phyloP scores from a whole-genome alignment of 2,113 vertebrate species.

The Hippopotamus amphibius region DNA sequence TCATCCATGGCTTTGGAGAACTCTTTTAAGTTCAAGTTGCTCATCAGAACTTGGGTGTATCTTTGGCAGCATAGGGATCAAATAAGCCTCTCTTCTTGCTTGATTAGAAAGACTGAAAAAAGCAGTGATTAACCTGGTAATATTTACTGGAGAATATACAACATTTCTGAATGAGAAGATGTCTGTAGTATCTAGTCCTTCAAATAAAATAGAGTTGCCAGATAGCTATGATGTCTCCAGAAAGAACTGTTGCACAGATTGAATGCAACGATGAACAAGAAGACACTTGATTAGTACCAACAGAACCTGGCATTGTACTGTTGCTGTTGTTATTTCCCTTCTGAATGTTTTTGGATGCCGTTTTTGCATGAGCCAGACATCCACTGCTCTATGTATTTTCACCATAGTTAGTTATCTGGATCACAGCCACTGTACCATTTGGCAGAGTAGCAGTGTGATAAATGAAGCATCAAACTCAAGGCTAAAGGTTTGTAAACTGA shows the following conservation, averaged over 20 bases:
- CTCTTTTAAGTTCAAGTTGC: background rate
- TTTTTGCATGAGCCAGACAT: background rate
- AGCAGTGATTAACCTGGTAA: background rate
- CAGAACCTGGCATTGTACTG: background rate
- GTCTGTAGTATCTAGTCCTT: background rate
- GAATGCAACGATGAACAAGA: background rate
- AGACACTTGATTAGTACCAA: background rate
- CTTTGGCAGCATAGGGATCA: background rate
- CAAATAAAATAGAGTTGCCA: background rate
- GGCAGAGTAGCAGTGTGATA: background rate
- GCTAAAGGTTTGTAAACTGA: background rate
- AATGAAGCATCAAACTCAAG: background rate
- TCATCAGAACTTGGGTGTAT: background rate
- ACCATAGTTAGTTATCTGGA: background rate
- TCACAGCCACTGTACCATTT: background rate
- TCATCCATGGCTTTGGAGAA: background rate
- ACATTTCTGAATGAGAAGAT: background rate
- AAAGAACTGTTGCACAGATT: background rate
- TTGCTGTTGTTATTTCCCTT: background rate
- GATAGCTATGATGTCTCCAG: background rate
- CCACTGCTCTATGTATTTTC: rapidly evolving
- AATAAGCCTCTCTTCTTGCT: background rate
- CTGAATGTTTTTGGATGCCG: background rate
- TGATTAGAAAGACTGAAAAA: background rate
- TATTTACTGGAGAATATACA: background rate